A percentile compares a stretch with the other conserved stretches of the same genome.
Evolutionary conservation across 2,797 vertebrate species (phyloP).

Genomic region (Pseudotriccus pelzelni): DNA sequence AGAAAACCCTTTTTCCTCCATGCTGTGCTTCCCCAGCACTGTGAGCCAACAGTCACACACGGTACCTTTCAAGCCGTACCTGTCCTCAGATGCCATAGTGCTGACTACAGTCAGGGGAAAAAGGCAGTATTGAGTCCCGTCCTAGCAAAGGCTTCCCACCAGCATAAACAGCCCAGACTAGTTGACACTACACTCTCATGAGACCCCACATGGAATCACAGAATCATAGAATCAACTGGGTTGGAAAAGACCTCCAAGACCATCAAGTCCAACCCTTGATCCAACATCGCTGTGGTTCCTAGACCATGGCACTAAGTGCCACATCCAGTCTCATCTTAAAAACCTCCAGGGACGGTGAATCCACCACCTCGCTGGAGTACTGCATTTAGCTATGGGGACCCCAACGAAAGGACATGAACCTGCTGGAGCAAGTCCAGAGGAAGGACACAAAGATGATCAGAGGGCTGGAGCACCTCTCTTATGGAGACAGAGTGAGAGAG

Average conservation of each 20-base stretch:
- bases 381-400: not conserved
- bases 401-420: not conserved
- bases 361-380: not conserved
- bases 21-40: not conserved
- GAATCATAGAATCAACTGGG: no score
- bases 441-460: not conserved
- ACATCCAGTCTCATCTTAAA: no score
- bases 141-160: not conserved
- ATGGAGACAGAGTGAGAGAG: not conserved
- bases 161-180: not conserved
- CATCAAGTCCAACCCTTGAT: no score
- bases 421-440: not conserved
- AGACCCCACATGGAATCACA: not conserved
- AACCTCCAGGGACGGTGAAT: no score
- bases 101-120: not conserved
- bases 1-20: not conserved
- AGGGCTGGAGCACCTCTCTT: not conserved
- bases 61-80: not conserved
- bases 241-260: no score
- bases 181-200: not conserved
- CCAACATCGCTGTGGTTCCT: no score
- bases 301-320: no score
- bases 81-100: accelerated
- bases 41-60: not conserved
- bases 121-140: not conserved